phyloP scores from a whole-genome alignment of 2,888 invertebrate genomes.

The Petrophora chlorosata region DNA sequence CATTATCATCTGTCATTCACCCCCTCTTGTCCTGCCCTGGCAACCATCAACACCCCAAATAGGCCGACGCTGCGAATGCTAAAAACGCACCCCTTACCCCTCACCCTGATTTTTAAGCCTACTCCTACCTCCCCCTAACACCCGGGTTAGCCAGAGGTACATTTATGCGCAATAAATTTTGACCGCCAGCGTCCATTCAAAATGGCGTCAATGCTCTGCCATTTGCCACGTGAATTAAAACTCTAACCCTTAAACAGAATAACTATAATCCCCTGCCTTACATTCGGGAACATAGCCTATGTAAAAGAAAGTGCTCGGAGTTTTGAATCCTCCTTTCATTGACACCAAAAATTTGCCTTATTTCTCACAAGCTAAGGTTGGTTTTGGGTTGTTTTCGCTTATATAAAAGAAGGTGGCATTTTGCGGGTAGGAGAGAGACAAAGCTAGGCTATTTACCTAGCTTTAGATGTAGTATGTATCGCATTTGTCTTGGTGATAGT shows the following conservation, averaged over 20 bases:
- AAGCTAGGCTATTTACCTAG: slow-evolving; percentile 73
- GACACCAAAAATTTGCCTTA: slow-evolving; percentile 67
- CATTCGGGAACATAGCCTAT: slow-evolving; percentile 56
- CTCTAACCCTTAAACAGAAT: slow-evolving; percentile 37
- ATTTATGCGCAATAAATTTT: slow-evolving; percentile 84
- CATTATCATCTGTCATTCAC: slow-evolving; percentile 12
- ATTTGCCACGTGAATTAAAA: slow-evolving; percentile 43
- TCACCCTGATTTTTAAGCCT: slow-evolving; percentile 82
- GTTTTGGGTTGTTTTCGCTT: slow-evolving; percentile 50
- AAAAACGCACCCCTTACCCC: slow-evolving; percentile 81
- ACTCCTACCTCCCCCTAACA: slow-evolving; percentile 77
- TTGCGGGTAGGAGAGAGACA: slow-evolving; percentile 65
- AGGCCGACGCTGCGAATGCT: slow-evolving; percentile 80
- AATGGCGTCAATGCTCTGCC: slow-evolving; percentile 62
- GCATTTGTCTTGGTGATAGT: slow-evolving; percentile 79
- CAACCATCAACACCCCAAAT: slow-evolving; percentile 79
- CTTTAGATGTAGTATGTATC: slow-evolving; percentile 72
- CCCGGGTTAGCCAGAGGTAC: slow-evolving; percentile 83
- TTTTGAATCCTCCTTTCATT: slow-evolving; percentile 64
- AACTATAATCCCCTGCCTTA: slow-evolving; percentile 32
- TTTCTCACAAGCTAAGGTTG: slow-evolving; percentile 44
- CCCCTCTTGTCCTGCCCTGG: slow-evolving; percentile 56
- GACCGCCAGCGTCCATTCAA: slow-evolving; percentile 69
- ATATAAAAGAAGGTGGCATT: slow-evolving; percentile 73
- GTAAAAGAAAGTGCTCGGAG: slow-evolving; percentile 72